phyloP scores from a whole-genome alignment of 1,140 invertebrate species.

The Leucophenga varia region DNA sequence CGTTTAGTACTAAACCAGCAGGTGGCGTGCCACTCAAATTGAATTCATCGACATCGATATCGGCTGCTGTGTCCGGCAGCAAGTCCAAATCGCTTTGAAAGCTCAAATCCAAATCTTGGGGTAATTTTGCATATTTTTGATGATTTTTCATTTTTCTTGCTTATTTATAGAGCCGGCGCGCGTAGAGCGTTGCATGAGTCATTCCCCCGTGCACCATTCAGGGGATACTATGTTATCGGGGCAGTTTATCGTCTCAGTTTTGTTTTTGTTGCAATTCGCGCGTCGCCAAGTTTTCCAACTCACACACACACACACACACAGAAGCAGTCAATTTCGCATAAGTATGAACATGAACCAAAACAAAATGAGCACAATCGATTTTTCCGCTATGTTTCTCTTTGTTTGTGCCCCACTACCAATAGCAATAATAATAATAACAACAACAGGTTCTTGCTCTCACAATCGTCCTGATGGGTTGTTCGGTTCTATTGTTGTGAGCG shows the following conservation, averaged over 20 bases:
- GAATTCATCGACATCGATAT: slow-evolving; percentile 30
- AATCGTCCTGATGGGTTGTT: background rate
- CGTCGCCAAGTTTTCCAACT: no score
- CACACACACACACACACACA: no score
- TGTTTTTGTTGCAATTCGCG: slow-evolving; percentile 12
- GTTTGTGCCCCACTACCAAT: slow-evolving; percentile 18
- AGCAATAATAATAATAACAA: slow-evolving; percentile 24
- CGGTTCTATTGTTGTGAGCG: slow-evolving; percentile 6
- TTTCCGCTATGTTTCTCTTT: slow-evolving; percentile 36
- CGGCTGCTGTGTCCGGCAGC: no score
- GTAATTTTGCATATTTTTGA: slow-evolving; percentile 21
- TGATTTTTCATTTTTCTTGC: slow-evolving; percentile 21
- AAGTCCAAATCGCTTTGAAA: slow-evolving; percentile 14
- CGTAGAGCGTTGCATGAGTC: slow-evolving; percentile 20
- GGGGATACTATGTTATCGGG: no score
- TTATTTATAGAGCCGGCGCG: background rate
- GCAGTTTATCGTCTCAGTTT: slow-evolving; percentile 14
- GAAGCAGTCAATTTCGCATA: no score
- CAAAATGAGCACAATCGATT: slow-evolving; percentile 51
- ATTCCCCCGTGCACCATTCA: no score
- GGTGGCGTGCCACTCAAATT: slow-evolving; percentile 21
- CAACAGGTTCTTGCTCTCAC: slow-evolving; percentile 26
- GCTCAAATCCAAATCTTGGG: slow-evolving; percentile 24
- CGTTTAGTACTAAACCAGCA: slow-evolving; percentile 23
- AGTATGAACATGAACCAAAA: no score